phyloP scores from a whole-genome alignment of 1,140 invertebrate genomes.

The Aporrectodea caliginosa region DNA sequence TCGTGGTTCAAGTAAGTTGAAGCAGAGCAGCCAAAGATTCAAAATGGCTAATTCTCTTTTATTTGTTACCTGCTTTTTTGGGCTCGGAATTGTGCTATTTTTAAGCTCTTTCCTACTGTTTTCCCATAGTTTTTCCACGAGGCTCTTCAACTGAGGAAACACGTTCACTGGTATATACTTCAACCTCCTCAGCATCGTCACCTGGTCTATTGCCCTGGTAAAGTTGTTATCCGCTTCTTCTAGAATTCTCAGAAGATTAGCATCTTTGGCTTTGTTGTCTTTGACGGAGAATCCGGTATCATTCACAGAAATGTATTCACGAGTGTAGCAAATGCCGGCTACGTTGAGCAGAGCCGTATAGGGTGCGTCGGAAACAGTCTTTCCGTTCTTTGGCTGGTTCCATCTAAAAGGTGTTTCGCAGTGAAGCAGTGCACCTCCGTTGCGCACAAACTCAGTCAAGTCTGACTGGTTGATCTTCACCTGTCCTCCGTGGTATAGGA shows the following conservation, averaged over 20 bases:
- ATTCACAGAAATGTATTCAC: neutral
- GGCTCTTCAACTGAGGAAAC: neutral
- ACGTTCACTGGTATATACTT: neutral
- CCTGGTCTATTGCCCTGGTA: neutral
- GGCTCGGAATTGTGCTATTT: neutral
- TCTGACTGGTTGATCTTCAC: neutral
- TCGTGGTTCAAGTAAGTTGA: neutral
- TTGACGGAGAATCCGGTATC: conserved; percentile 2
- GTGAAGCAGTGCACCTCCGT: conserved; percentile 20
- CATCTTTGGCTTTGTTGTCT: neutral
- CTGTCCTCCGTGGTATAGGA: neutral
- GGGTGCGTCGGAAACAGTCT: conserved; percentile 16
- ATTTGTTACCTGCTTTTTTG: neutral
- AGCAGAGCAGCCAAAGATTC: conserved; percentile 7
- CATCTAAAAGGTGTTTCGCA: conserved; percentile 26
- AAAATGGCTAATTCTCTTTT: neutral
- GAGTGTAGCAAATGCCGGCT: conserved; percentile 18
- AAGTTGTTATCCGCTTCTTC: neutral
- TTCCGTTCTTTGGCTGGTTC: conserved; percentile 18
- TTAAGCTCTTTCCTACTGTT: neutral
- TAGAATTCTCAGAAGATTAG: neutral
- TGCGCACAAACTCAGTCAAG: conserved; percentile 9
- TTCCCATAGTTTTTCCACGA: conserved; percentile 14
- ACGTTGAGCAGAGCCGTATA: neutral
- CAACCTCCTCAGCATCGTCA: neutral